Conservation (phyloP, 2,888 invertebrate genomes). For the Malachius bipustulatus region DNA sequence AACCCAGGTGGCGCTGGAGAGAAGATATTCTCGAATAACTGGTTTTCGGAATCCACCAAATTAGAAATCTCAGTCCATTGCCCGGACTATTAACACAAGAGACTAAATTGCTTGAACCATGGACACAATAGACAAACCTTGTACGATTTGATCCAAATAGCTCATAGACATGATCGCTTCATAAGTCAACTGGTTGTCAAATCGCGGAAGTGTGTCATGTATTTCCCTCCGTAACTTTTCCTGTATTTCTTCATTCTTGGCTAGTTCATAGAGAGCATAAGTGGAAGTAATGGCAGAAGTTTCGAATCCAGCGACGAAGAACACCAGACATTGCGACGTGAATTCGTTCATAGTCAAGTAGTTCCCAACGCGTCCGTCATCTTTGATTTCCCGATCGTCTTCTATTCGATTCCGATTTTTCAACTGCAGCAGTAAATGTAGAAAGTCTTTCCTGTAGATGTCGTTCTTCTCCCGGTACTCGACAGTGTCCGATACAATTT, state of each 20-base stretch:
- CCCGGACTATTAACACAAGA: too few species aligned
- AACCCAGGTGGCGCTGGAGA: too few species aligned
- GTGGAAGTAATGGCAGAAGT: slow-evolving; percentile 33
- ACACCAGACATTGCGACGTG: neutral
- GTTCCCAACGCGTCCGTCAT: neutral
- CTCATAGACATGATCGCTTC: slow-evolving; percentile 30
- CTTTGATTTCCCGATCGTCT: neutral
- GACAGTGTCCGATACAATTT: neutral
- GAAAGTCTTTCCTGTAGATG: neutral
- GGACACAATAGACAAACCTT: slow-evolving; percentile 25
- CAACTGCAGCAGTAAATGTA: neutral
- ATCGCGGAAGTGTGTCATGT: slow-evolving; percentile 19
- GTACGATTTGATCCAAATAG: slow-evolving; percentile 31
- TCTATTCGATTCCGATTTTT: neutral
- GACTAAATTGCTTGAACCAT: too few species aligned
- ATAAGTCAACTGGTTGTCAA: slow-evolving; percentile 27
- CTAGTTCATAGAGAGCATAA: slow-evolving; percentile 31
- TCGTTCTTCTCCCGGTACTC: neutral
- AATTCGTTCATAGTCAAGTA: neutral
- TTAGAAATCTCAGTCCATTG: too few species aligned
- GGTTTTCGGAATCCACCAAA: too few species aligned
- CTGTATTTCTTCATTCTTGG: slow-evolving; percentile 31
- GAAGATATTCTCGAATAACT: too few species aligned
- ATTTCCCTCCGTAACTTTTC: slow-evolving; percentile 29
- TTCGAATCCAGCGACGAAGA: slow-evolving; percentile 32